Conservation (phyloP, 2,888 invertebrate genomes). For the Horisme vitalbata region DNA sequence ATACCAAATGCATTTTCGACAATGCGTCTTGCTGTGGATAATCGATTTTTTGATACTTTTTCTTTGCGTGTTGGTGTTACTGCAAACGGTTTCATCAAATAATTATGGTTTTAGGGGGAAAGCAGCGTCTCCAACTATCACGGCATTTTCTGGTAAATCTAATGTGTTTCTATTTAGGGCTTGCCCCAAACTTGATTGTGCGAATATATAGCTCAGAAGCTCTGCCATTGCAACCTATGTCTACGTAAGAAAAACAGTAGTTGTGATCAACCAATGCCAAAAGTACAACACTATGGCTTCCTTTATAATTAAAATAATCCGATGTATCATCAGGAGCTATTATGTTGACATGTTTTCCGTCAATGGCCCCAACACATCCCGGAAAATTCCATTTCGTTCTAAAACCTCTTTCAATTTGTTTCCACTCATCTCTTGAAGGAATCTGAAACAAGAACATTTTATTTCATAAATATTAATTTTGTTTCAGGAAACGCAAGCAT, state of each 20-base stretch:
- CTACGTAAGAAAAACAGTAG: constrained; percentile 29
- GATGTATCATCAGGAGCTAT: constrained; percentile 25
- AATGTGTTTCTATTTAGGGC: constrained; percentile 7
- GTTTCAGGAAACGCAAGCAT: background rate
- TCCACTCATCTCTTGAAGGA: constrained; percentile 7
- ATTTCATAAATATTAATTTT: background rate
- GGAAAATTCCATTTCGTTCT: constrained; percentile 20
- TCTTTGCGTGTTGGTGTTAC: constrained; percentile 14
- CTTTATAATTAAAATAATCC: constrained; percentile 6
- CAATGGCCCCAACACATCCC: too few species aligned
- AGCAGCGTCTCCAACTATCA: constrained; percentile 24
- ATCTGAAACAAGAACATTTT: constrained; percentile 10
- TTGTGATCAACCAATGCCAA: constrained; percentile 35
- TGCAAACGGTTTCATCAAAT: too few species aligned
- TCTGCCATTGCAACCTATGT: constrained; percentile 29
- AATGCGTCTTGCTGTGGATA: constrained; percentile 20
- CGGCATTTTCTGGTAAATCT: constrained; percentile 17
- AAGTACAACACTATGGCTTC: constrained; percentile 11
- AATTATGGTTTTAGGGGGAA: constrained; percentile 24
- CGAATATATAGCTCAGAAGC: constrained; percentile 21
- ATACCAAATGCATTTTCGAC: constrained; percentile 1
- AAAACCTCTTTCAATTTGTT: constrained; percentile 9
- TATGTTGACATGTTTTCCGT: constrained; percentile 19
- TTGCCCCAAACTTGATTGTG: constrained; percentile 8
- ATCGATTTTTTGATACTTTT: constrained; percentile 22